Evolutionary conservation across 2,113 vertebrate genomes (phyloP).

Genomic region (Perccottus glenii): DNA sequence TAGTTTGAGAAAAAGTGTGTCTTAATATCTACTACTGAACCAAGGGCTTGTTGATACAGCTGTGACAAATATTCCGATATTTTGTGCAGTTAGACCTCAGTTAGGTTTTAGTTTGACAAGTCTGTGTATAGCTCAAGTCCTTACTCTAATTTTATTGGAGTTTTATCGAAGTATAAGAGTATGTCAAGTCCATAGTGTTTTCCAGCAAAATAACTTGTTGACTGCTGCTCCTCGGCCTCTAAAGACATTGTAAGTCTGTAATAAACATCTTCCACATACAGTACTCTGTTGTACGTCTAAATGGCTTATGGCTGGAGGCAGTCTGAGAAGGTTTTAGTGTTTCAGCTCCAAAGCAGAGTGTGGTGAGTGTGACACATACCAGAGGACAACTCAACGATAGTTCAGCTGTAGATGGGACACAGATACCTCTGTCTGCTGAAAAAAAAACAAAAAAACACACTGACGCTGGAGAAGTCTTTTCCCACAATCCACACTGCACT

Average conservation of each 20-base stretch:
- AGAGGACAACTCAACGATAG: conserved; percentile 54
- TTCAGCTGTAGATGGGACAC: conserved; percentile 38
- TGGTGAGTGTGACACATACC: conserved; percentile 62
- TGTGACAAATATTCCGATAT: too few relatives aligned
- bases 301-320: conserved; percentile 14
- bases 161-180: too few relatives aligned
- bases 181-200: too few relatives aligned
- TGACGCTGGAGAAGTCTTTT: conserved; percentile 1
- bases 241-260: conserved; percentile 11
- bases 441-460: conserved; percentile 38
- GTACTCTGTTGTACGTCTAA: conserved; percentile 19
- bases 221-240: too few relatives aligned
- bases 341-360: conserved; percentile 37
- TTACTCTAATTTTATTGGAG: too few relatives aligned
- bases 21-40: too few relatives aligned
- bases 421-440: conserved; percentile 49
- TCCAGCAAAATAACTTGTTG: too few relatives aligned
- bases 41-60: too few relatives aligned
- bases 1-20: too few relatives aligned
- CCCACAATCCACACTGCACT: conserved; percentile 7
- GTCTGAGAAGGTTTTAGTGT: conserved; percentile 21
- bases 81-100: too few relatives aligned
- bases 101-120: too few relatives aligned
- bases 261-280: conserved; percentile 6
- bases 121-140: too few relatives aligned